phyloP scores from a whole-genome alignment of 2,113 vertebrate genomes.

The Brachirus orientalis region DNA sequence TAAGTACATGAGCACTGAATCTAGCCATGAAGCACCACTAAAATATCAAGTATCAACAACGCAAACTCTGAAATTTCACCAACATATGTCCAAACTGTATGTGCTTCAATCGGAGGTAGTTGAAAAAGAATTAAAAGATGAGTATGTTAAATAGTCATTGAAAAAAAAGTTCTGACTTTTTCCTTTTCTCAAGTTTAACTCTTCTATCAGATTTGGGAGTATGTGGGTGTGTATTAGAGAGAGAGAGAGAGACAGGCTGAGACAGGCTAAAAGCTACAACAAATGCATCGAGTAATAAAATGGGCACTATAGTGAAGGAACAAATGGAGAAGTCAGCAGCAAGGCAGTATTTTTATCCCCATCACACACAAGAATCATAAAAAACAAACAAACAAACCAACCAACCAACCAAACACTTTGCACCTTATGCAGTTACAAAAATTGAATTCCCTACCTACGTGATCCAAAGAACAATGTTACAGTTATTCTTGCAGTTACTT shows the following conservation, averaged over 20 bases:
- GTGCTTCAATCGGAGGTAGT: constrained; percentile 18
- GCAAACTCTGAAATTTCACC: no score
- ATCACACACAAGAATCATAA: neutral
- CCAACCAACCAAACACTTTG: neutral
- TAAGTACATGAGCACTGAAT: constrained; percentile 56
- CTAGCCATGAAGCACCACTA: constrained; percentile 52
- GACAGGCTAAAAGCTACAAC: constrained; percentile 62
- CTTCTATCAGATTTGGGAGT: constrained; percentile 4
- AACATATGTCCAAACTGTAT: no score
- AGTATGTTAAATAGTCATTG: no score
- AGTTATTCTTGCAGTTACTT: constrained; percentile 3
- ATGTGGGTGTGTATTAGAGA: constrained; percentile 5
- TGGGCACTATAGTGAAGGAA: constrained; percentile 38
- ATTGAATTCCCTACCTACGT: neutral
- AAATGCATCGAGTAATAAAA: constrained; percentile 60
- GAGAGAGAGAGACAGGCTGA: constrained; percentile 27
- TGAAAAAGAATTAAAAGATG: constrained; percentile 16
- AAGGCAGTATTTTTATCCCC: constrained; percentile 1
- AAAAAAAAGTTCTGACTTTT: no score
- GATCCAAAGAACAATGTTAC: neutral
- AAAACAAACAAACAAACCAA: neutral
- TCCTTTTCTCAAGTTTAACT: neutral
- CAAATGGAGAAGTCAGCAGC: constrained; percentile 54
- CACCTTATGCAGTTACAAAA: neutral
- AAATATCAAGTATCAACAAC: constrained; percentile 52